Conservation (phyloP, 2,113 vertebrate genomes). For the Amphiprion ocellaris region DNA sequence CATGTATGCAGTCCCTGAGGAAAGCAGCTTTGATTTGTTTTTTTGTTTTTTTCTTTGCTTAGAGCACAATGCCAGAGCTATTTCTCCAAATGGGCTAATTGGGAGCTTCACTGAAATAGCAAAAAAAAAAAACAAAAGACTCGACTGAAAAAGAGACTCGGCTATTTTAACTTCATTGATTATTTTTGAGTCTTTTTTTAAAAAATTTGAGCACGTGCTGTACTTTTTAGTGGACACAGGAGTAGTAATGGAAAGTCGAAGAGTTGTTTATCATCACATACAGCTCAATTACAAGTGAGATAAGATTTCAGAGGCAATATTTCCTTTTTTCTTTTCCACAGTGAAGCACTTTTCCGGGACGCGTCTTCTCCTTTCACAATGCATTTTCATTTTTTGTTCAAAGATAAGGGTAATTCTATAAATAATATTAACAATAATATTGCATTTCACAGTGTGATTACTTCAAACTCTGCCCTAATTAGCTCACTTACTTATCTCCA, state of each 20-base stretch:
- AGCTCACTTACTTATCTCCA: conserved; percentile 16
- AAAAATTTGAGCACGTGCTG: not conserved
- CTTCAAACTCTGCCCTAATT: conserved; percentile 36
- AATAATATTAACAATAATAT: conserved; percentile 30
- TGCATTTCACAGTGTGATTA: conserved; percentile 22
- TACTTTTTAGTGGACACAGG: not conserved
- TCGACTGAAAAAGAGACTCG: not conserved
- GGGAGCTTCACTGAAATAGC: conserved; percentile 16
- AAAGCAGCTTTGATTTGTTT: conserved; percentile 22
- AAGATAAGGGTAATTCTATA: not conserved
- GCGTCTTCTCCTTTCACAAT: not conserved
- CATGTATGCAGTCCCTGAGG: conserved; percentile 3
- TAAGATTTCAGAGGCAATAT: not conserved
- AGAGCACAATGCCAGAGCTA: conserved; percentile 4
- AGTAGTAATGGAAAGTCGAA: not conserved
- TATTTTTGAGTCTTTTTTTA: conserved; percentile 24
- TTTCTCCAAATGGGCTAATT: conserved; percentile 44
- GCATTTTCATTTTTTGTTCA: not conserved
- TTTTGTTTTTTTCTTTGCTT: not conserved
- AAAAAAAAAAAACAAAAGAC: not conserved
- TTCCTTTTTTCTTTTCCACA: not conserved
- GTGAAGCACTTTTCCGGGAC: conserved; percentile 8
- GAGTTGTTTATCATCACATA: conserved; percentile 27
- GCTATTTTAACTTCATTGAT: conserved; percentile 31
- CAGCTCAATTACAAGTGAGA: conserved; percentile 14